Evolutionary conservation across 2,113 vertebrate genomes (phyloP), one percentile per base, ranked within the genome.

Genomic region (Tinamus guttatus): DNA sequence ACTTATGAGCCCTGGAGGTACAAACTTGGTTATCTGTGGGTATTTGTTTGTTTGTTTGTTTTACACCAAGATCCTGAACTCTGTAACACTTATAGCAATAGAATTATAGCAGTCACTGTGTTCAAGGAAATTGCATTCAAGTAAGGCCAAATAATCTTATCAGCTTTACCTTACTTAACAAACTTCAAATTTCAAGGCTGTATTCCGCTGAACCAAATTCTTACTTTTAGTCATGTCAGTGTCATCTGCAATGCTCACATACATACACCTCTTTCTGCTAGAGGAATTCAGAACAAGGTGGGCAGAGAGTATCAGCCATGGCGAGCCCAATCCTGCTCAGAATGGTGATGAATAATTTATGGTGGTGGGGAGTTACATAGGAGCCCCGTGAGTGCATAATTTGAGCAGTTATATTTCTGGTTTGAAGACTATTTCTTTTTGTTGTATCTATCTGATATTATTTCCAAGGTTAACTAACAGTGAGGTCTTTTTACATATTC

Each of bases 91-190:
- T 5, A 84, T 84, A 90, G 79, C 83, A 75, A 94, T n/a, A 86
- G 78, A 92, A 49, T 64, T 96, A 87, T 24, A 63, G 2, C 49
- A 81, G 56, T 78, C 79, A 90, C 77, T 56, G 62, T 58, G 81
- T 85, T 94, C 68, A 92, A 70, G 94, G 88, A 94, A 87, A 67
- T 86, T 83, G 83, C 87, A 32, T 78, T 97, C 25, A 67, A 34
- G 9, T 67, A 38, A 14, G 43, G 65, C 60, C 81, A 95, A 93
- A 74, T 60, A 64, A 70, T 64, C 54, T 34, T 40, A 58, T 58
- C 17, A 58, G 28, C 54, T 32, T 58, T 58, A 32, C 54, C 54
- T 58, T 19, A 18, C 16, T 18, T 58, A 58, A 58, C 28, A 58
- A 58, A 32, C 16, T 8, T 58, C 28, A 58, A 27, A 38, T 16